Evolutionary conservation across 2,797 vertebrate species (phyloP), one percentile per base, ranked within the genome.

Genomic region (Champsocephalus esox): DNA sequence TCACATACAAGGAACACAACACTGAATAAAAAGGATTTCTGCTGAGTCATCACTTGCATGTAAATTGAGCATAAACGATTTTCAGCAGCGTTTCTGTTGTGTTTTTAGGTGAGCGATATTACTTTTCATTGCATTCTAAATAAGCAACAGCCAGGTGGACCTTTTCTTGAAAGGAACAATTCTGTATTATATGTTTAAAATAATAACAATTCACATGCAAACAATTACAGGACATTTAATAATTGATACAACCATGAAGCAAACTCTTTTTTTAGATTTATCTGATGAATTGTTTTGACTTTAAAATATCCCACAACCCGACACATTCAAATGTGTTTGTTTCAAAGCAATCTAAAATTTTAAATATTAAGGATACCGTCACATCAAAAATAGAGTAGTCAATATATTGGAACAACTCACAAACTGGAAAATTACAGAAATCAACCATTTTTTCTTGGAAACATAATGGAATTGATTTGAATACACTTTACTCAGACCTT

Each of bases 21-120:
- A 92, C 85, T 75, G 80, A 95, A 95, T 95, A 93, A 95, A 91
- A 91, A 86, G 44, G 3, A 91, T 90, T 91, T 92, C 54, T 80
- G 24, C 3, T 14, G 65, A 41, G 46, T 66, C n/a, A 8, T 89
- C 8, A 43, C 12, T 85, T 69, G 2, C 0, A 21, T 13, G 0
- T 16, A 12, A n/a, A 38, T 3, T 10, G 19, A 28, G 11, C 13
- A 10, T 32, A 50, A 28, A 4, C 45, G 3, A 50, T 63, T 72
- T 60, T 38, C 16, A 34, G 28, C 5, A 48, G 6, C 3, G 16
- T 43, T 4, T 38, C 58, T 16, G 14, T 12, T 64, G 24, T 16
- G 9, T 55, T 56, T 45, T 60, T 46, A 41, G 50, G 12, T 32
- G 45, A 32, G 21, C 0, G 1, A 3, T 48, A 17, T 13, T 52